These are phyloP conservation scores for Aeoliscus strigatus DNA, from an alignment of 2,797 vertebrate genomes.

Conservation along the genomic window DNA sequence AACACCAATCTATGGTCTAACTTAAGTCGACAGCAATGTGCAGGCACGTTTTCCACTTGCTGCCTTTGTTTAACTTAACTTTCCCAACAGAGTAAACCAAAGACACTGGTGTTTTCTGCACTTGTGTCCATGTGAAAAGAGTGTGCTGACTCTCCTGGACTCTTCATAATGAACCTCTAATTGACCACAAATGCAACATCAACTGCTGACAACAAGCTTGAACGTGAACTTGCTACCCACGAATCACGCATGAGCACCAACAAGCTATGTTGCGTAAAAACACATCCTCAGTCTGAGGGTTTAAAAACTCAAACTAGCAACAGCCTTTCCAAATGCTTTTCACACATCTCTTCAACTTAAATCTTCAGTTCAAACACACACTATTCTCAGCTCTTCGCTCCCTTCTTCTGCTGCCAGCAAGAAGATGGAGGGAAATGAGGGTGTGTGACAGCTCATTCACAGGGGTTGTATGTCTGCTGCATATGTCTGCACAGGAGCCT, in stretches of 20 bases:
- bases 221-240: too few species aligned
- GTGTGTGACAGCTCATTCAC: conserved; percentile 8
- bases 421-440: conserved; percentile 23
- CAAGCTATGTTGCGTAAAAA: too few species aligned
- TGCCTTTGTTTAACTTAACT: conserved; percentile 37
- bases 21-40: conserved; percentile 20
- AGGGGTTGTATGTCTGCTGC: background rate
- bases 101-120: background rate
- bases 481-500: conserved; percentile 16
- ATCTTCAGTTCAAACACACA: conserved; percentile 8
- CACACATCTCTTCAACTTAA: conserved; percentile 10
- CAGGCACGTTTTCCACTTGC: conserved; percentile 33
- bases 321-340: background rate
- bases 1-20: conserved; percentile 3
- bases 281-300: too few species aligned
- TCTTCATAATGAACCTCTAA: background rate
- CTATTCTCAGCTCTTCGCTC: conserved; percentile 9
- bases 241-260: too few species aligned
- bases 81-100: conserved; percentile 20
- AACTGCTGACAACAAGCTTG: background rate
- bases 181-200: background rate
- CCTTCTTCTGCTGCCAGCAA: conserved; percentile 4
- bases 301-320: too few species aligned
- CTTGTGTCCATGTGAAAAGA: background rate
- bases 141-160: background rate